These are phyloP conservation scores for Eilema depressum DNA, from an alignment of 2,888 invertebrate genomes.

Conservation along the genomic window DNA sequence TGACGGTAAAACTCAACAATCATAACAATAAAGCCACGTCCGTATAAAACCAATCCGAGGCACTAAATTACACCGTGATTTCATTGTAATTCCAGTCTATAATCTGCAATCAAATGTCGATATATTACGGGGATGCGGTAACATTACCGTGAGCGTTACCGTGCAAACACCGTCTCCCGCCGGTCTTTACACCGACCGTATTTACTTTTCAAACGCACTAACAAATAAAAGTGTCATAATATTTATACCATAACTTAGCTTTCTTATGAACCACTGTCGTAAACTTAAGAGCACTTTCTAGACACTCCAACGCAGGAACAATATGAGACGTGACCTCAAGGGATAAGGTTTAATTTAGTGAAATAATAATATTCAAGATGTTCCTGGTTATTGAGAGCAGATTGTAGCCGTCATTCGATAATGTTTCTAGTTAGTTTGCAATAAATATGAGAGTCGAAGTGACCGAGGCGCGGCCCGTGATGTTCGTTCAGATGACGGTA, in stretches of 20 bases:
- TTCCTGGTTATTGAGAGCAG: slow-evolving; percentile 72
- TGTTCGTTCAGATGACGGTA: slow-evolving; percentile 81
- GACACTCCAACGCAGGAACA: slow-evolving; percentile 53
- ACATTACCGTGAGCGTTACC: slow-evolving; percentile 55
- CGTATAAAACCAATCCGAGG: slow-evolving; percentile 50
- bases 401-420: slow-evolving; percentile 77
- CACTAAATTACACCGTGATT: slow-evolving; percentile 52
- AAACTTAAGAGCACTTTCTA: slow-evolving; percentile 80
- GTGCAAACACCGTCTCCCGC: slow-evolving; percentile 63
- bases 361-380: slow-evolving; percentile 61
- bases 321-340: slow-evolving; percentile 63
- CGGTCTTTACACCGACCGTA: slow-evolving; percentile 65
- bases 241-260: slow-evolving; percentile 84
- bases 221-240: slow-evolving; percentile 86
- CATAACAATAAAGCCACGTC: slow-evolving; percentile 32
- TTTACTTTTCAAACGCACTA: slow-evolving; percentile 81
- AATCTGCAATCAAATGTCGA: slow-evolving; percentile 65
- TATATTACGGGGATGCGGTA: slow-evolving; percentile 60
- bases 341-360: slow-evolving; percentile 72
- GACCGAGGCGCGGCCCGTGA: slow-evolving; percentile 66
- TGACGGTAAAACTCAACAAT: slow-evolving; percentile 44
- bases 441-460: slow-evolving; percentile 82
- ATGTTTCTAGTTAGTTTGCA: slow-evolving; percentile 85
- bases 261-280: slow-evolving; percentile 82
- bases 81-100: slow-evolving; percentile 62